These are phyloP conservation scores for Ennomos fuscantarius DNA, from an alignment of 2,888 invertebrate species.

Conservation along the genomic window DNA sequence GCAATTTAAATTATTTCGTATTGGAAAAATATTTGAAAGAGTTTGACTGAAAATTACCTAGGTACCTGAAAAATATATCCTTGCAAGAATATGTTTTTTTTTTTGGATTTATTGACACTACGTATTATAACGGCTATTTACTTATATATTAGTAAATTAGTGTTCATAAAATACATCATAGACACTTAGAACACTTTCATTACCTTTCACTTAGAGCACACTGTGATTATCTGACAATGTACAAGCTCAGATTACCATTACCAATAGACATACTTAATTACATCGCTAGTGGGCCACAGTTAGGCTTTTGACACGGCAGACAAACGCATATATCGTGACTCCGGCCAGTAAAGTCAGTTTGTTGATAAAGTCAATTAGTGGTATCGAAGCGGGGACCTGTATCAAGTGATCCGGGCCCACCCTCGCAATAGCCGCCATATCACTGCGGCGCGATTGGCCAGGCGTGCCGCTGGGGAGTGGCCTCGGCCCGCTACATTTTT, in stretches of 20 bases:
- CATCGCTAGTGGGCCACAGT: slow-evolving; percentile 74
- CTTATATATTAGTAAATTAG: neutral
- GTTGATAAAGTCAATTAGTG: slow-evolving; percentile 85
- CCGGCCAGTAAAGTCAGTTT: slow-evolving; percentile 82
- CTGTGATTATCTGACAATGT: slow-evolving; percentile 27
- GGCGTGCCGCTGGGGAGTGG: slow-evolving; percentile 76
- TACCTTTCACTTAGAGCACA: slow-evolving; percentile 26
- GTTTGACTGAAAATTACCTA: too few relatives aligned
- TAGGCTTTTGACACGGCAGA: slow-evolving; percentile 82
- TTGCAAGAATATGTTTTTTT: too few relatives aligned
- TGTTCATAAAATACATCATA: slow-evolving; percentile 12
- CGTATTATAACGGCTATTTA: too few relatives aligned
- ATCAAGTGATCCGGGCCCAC: slow-evolving; percentile 80
- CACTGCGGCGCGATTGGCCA: slow-evolving; percentile 69
- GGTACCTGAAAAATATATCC: too few relatives aligned
- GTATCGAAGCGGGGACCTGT: slow-evolving; percentile 82
- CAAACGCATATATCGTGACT: slow-evolving; percentile 84
- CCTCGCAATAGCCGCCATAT: slow-evolving; percentile 66
- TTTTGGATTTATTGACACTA: too few relatives aligned
- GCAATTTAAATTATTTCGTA: too few relatives aligned
- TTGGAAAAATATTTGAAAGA: too few relatives aligned
- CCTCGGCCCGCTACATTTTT: slow-evolving; percentile 71
- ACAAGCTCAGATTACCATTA: slow-evolving; percentile 72
- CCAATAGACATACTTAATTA: slow-evolving; percentile 76
- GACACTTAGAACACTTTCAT: slow-evolving; percentile 17